A percentile compares a stretch with the other conserved stretches of the same genome.
Evolutionary conservation across 2,888 invertebrate species (phyloP).

Genomic region (Aromia moschata): DNA sequence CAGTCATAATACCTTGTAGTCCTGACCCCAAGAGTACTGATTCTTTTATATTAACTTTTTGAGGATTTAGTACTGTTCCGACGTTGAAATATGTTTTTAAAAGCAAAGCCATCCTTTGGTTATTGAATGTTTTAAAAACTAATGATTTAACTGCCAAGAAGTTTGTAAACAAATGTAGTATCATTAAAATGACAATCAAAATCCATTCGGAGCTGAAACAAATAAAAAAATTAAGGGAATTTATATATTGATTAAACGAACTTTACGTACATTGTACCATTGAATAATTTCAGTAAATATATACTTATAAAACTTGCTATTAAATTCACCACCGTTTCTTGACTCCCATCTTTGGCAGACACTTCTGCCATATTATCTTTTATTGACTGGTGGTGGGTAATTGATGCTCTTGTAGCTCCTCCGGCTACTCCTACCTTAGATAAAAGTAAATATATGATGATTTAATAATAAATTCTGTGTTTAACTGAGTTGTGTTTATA

Average conservation of each 20-base stretch:
- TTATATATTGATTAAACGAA: neutral
- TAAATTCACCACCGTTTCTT: slow-evolving; percentile 95
- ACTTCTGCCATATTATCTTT: slow-evolving; percentile 93
- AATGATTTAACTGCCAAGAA: slow-evolving; percentile 86
- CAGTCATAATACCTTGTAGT: slow-evolving; percentile 56
- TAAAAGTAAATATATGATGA: no score
- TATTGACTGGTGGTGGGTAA: slow-evolving; percentile 93
- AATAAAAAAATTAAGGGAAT: slow-evolving; percentile 3
- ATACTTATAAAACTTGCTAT: slow-evolving; percentile 84
- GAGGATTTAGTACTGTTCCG: slow-evolving; percentile 70
- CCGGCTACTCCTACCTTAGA: slow-evolving; percentile 70
- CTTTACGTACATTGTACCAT: slow-evolving; percentile 63
- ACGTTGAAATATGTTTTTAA: slow-evolving; percentile 74
- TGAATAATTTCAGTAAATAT: slow-evolving; percentile 74
- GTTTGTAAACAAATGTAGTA: slow-evolving; percentile 86
- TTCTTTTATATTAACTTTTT: slow-evolving; percentile 76
- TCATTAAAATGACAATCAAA: slow-evolving; percentile 78
- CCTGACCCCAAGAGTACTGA: slow-evolving; percentile 72
- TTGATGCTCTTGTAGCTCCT: slow-evolving; percentile 89
- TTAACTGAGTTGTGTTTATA: neutral
- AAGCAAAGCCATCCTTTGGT: slow-evolving; percentile 76
- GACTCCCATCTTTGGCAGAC: slow-evolving; percentile 94
- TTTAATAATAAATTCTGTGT: neutral
- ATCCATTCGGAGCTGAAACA: slow-evolving; percentile 73
- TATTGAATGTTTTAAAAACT: slow-evolving; percentile 82